Evolutionary conservation across 2,113 vertebrate genomes (phyloP).

Genomic region (sheep (Ovis aries)): DNA sequence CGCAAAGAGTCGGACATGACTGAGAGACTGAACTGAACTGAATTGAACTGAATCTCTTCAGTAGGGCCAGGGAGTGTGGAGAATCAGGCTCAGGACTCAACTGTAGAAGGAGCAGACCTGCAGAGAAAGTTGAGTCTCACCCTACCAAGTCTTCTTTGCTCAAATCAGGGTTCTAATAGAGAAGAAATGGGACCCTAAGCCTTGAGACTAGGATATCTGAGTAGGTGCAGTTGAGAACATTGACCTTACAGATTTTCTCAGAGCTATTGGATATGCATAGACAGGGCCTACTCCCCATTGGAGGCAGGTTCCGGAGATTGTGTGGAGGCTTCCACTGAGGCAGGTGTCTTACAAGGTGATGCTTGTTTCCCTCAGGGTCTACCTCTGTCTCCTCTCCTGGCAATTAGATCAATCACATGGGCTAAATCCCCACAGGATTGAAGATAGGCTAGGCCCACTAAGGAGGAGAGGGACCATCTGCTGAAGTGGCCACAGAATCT

Average conservation of each 20-base stretch:
- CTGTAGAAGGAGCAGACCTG: neutral
- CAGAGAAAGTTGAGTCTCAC: neutral
- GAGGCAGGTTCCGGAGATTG: neutral
- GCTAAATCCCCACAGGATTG: neutral
- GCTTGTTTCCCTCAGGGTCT: neutral
- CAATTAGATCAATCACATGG: neutral
- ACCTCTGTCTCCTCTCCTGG: neutral
- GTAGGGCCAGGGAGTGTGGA: neutral
- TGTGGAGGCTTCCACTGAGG: neutral
- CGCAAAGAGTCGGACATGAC: accelerated
- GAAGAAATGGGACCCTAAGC: neutral
- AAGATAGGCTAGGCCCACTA: neutral
- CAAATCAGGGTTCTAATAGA: neutral
- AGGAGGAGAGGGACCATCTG: neutral
- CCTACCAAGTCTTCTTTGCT: neutral
- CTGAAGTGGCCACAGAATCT: neutral
- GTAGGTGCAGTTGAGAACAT: neutral
- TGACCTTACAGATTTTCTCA: neutral
- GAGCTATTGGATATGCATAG: neutral
- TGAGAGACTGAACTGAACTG: neutral
- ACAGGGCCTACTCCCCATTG: neutral
- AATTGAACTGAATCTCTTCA: neutral
- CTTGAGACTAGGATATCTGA: neutral
- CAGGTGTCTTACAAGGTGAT: neutral
- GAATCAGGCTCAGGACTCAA: neutral